Percentiles rank a stretch among this genome's conserved stretches.
phyloP scores from a whole-genome alignment of 1,140 invertebrate species.

The Melipona quadrifasciata region DNA sequence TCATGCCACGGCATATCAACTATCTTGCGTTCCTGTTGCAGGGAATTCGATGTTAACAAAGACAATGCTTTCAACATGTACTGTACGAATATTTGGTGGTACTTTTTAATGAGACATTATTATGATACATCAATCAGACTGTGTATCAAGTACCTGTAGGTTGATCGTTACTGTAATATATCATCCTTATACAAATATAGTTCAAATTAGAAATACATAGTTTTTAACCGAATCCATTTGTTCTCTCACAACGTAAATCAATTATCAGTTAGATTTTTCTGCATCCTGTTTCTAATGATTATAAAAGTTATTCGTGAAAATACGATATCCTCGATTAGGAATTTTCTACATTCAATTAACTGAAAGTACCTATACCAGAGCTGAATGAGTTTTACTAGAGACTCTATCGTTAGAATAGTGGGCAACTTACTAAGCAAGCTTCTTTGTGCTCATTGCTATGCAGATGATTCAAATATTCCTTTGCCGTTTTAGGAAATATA shows the following conservation, averaged over 20 bases:
- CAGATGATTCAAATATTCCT: conserved; percentile 92
- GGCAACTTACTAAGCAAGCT: conserved; percentile 80
- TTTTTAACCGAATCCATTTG: conserved; percentile 55
- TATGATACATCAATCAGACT: conserved; percentile 57
- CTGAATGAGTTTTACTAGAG: conserved; percentile 34
- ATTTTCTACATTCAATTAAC: conserved; percentile 34
- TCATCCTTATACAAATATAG: conserved; percentile 67
- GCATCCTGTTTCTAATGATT: conserved; percentile 58
- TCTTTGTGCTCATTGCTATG: conserved; percentile 90
- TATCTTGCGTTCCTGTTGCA: conserved; percentile 84
- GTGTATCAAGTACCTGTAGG: conserved; percentile 66
- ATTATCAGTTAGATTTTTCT: conserved; percentile 57
- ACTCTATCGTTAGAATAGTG: conserved; percentile 31
- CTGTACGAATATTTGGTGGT: conserved; percentile 52
- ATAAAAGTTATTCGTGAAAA: conserved; percentile 55
- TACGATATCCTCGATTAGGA: conserved; percentile 20
- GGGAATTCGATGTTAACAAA: conserved; percentile 61
- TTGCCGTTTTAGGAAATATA: conserved; percentile 92
- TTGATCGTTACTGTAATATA: conserved; percentile 61
- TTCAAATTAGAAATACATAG: conserved; percentile 63
- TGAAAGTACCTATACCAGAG: conserved; percentile 21
- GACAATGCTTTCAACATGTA: conserved; percentile 25
- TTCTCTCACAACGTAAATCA: conserved; percentile 57
- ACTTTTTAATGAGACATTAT: conserved; percentile 53
- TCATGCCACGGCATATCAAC: conserved; percentile 91